A percentile compares a stretch with the other conserved stretches of the same genome.
Evolutionary conservation across 2,888 invertebrate genomes (phyloP).

Genomic region (Bimastos eiseni): DNA sequence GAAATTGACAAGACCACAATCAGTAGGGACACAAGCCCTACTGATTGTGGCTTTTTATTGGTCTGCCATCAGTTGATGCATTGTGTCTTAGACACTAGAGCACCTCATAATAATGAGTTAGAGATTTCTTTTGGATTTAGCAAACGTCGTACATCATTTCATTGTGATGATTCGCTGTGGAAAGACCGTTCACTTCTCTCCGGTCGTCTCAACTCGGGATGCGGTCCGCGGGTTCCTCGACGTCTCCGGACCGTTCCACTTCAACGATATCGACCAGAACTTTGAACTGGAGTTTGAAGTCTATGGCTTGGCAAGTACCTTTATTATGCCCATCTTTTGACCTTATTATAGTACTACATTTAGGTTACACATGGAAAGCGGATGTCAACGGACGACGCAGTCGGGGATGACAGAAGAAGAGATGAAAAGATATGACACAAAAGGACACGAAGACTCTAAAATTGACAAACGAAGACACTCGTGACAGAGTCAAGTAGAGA

Average conservation of each 20-base stretch:
- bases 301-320: slow-evolving; percentile 66
- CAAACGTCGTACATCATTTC: slow-evolving; percentile 65
- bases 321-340: neutral
- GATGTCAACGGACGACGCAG: too few species aligned
- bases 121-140: slow-evolving; percentile 25
- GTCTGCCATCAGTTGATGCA: neutral
- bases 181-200: slow-evolving; percentile 65
- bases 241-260: slow-evolving; percentile 66
- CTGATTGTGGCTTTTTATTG: neutral
- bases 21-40: too few species aligned
- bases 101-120: neutral
- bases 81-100: neutral
- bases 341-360: neutral
- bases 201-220: slow-evolving; percentile 67
- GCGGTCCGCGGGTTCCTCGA: slow-evolving; percentile 62
- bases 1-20: too few species aligned
- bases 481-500: too few species aligned
- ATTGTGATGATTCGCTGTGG: slow-evolving; percentile 65
- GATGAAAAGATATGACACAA: too few species aligned
- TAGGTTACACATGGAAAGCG: too few species aligned
- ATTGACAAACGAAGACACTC: too few species aligned
- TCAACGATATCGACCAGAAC: slow-evolving; percentile 81
- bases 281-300: slow-evolving; percentile 78
- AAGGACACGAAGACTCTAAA: too few species aligned
- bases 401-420: too few species aligned